Evolutionary conservation across 2,113 vertebrate species (phyloP), one percentile per base, ranked within the genome.

Genomic region (Tautogolabrus adspersus): DNA sequence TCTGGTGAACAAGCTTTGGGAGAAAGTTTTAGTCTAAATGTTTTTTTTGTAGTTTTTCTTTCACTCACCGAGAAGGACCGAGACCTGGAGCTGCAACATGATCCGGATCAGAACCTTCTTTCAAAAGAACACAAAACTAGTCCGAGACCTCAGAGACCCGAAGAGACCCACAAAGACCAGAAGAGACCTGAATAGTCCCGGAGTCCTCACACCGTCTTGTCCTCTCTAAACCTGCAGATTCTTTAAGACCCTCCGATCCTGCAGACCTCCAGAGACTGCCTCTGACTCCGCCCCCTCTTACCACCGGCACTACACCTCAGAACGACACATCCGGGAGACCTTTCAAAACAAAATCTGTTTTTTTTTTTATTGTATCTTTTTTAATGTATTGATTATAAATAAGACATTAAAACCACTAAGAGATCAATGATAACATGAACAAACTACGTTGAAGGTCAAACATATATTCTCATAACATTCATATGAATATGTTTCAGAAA

Each of bases 61-160:
- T 34, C 30, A 87, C 83, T 89, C 40, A 89, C 88, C 85, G 47
- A 87, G 66, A 54, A 89, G 79, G 54, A 67, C 12, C 22, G 38
- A 16, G 1, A 85, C 23, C 63, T 49, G 62, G 7, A 87, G 66
- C 63, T 10, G 47, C 67, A 49, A n/a, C 88, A 83, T 89, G 69
- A n/a, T 81, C 76, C 10, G 3, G 30, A 23, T 18, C 74, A 0
- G 30, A 16, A 22, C 9, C 22, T 21, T 12, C 12, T 46, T 10
- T 12, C 12, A 19, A 18, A 42, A 42, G 6, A 42, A 1, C 40
- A 11, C 40, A 37, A n/a, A 15, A 44, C 22, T 5, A 42, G 44
- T 38, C 11, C 21, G 9, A 46, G 19, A 38, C 18, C 30, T 15
- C 40, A 10, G 16, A 70, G 46, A 21, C 1, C 16, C 7, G 23